Conservation (phyloP, 2,113 vertebrate species). For the Dipodomys spectabilis region DNA sequence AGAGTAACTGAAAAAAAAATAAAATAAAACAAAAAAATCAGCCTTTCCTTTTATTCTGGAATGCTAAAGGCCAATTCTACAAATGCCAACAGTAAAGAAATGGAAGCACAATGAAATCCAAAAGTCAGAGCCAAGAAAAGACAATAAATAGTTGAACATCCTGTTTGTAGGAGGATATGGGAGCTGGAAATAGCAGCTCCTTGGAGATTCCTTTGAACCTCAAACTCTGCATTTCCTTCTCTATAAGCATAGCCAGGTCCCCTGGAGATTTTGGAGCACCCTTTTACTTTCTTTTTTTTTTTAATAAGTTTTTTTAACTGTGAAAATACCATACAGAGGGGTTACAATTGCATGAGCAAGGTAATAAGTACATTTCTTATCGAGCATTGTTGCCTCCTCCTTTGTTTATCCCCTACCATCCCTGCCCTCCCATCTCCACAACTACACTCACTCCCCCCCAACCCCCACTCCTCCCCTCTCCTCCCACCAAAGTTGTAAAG, state of each 20-base stretch:
- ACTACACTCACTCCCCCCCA: too few species aligned
- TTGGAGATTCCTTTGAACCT: background rate
- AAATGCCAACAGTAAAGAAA: background rate
- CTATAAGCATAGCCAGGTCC: background rate
- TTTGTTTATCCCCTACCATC: too few species aligned
- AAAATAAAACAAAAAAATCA: background rate
- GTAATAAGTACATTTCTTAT: too few species aligned
- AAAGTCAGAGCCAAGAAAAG: background rate
- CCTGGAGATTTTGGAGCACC: background rate
- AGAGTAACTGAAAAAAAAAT: background rate
- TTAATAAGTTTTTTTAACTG: too few species aligned
- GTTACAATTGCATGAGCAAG: too few species aligned
- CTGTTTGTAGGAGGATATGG: slow-evolving; percentile 47
- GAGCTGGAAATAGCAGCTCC: slow-evolving; percentile 30
- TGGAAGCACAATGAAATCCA: background rate
- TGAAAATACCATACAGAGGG: too few species aligned
- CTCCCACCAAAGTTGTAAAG: too few species aligned
- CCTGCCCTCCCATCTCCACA: too few species aligned
- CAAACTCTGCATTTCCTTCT: slow-evolving; percentile 19
- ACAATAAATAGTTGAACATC: slow-evolving; percentile 49
- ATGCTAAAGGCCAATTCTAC: background rate
- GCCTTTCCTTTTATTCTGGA: background rate
- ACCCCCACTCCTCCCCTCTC: too few species aligned
- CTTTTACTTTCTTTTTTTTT: too few species aligned
- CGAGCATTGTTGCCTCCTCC: too few species aligned